Base-by-base conservation (phyloP, 2,797 vertebrate species). In the Epinephelus coioides region DNA sequence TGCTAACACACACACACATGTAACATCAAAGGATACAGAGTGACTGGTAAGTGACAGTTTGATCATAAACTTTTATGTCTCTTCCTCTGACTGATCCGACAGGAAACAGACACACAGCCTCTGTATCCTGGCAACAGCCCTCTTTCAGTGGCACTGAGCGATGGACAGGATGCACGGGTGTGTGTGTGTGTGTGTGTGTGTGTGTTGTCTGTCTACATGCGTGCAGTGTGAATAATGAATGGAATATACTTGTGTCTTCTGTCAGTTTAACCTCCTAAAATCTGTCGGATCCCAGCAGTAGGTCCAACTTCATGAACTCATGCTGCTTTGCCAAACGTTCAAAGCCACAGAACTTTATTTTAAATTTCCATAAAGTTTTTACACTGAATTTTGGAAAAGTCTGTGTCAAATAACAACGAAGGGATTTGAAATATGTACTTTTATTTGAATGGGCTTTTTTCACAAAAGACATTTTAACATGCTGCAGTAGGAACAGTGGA, bases 111-210 rank as follows among this genome's bases (percentile, higher is more conserved):
- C 74, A 27, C 64, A 17, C 72, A 75, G 75, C 76, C 73, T 81
- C 81, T 57, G 90, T 92, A 92, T 92, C 92, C 91, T 92, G 93
- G 90, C 91, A 93, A 93, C 92, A 73, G 77, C 34, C 46, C 30
- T 81, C 50, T 78, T 75, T 91, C 78, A 82, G 77, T 85, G 84
- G 76, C 83, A 79, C 72, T 49, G 53, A 79, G 59, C 72, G 69
- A 90, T 84, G 81, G 84, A 89, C 91, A 91, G 85, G 83, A 88
- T 85, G 84, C 71, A 73, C 63, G 78, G 53, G 70, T 40, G 55
- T 79, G 73, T 27, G 27, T 27, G 27, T 5, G 27, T 27, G 27
- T 30, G 27, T 30, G 27, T 30, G 5, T 23, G 23, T 23, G 23
- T 30, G 1, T 30, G 27, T 30, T 23, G 23, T 30, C 5, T 30